Evolutionary conservation across 1,140 invertebrate species (phyloP).

Genomic region (Magallana gigas): DNA sequence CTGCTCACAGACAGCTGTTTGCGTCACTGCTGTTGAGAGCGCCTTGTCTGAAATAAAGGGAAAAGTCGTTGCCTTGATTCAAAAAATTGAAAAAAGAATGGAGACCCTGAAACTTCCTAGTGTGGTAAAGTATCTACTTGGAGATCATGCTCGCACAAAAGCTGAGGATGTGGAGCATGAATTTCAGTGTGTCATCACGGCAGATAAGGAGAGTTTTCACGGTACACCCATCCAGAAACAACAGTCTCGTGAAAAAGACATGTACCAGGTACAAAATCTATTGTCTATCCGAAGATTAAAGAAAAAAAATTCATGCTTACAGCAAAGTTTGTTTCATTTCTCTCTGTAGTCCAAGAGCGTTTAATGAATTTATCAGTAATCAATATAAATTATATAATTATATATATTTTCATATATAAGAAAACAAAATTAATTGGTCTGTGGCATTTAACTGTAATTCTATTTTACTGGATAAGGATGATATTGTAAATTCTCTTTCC

Average conservation of each 20-base stretch:
- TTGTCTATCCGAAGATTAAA: no score
- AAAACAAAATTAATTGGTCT: no score
- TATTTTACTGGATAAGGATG: no score
- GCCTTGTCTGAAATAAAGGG: neutral
- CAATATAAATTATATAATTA: no score
- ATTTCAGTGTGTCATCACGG: conserved; percentile 10
- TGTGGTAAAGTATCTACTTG: neutral
- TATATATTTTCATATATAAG: no score
- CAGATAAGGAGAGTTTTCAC: neutral
- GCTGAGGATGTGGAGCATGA: neutral
- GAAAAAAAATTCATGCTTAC: no score
- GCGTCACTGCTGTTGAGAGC: neutral
- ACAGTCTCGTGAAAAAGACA: neutral
- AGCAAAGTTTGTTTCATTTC: no score
- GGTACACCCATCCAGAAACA: neutral
- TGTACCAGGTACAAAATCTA: neutral
- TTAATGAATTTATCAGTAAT: no score
- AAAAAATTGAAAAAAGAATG: neutral
- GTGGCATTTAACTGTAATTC: no score
- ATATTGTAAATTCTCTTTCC: neutral
- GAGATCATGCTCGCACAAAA: neutral
- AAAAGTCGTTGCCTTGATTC: neutral
- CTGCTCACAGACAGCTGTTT: neutral
- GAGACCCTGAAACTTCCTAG: neutral
- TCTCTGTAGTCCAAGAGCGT: no score